phyloP scores from a whole-genome alignment of 2,797 vertebrate genomes.

The Leptatherina wallacei region DNA sequence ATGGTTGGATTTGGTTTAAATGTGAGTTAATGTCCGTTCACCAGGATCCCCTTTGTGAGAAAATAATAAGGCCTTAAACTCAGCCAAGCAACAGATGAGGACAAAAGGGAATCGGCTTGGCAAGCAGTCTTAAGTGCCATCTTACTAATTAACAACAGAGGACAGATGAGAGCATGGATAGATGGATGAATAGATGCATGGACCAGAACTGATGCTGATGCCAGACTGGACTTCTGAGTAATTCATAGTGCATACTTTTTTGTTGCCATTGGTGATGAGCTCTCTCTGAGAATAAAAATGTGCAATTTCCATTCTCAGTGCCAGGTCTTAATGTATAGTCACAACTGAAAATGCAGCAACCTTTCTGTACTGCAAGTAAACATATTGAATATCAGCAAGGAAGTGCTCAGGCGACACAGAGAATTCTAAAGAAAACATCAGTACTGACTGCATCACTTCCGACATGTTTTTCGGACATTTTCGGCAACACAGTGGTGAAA shows the following conservation, averaged over 20 bases:
- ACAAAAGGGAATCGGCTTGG: constrained; percentile 66
- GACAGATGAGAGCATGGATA: constrained; percentile 53
- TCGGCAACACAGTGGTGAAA: constrained; percentile 27
- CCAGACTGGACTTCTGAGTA: constrained; percentile 37
- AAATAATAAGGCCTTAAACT: constrained; percentile 78
- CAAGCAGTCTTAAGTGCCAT: constrained; percentile 61
- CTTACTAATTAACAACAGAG: constrained; percentile 68
- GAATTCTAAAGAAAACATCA: not conserved
- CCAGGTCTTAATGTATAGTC: constrained; percentile 6
- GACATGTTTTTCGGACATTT: constrained; percentile 9
- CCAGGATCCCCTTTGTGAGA: constrained; percentile 60
- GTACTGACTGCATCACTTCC: constrained; percentile 21
- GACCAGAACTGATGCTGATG: constrained; percentile 42
- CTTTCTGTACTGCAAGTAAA: constrained; percentile 23
- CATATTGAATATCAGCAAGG: constrained; percentile 7
- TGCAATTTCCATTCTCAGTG: constrained; percentile 20
- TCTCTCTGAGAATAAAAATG: constrained; percentile 28
- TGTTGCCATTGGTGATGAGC: constrained; percentile 32
- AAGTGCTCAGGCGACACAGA: not conserved
- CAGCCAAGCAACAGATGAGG: constrained; percentile 66
- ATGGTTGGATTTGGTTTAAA: constrained; percentile 71
- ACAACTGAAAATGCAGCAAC: constrained; percentile 2
- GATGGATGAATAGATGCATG: constrained; percentile 49
- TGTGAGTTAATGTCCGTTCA: constrained; percentile 70
- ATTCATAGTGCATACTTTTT: constrained; percentile 31